Evolutionary conservation across 1,140 invertebrate genomes (phyloP).

Genomic region (Ips typographus): DNA sequence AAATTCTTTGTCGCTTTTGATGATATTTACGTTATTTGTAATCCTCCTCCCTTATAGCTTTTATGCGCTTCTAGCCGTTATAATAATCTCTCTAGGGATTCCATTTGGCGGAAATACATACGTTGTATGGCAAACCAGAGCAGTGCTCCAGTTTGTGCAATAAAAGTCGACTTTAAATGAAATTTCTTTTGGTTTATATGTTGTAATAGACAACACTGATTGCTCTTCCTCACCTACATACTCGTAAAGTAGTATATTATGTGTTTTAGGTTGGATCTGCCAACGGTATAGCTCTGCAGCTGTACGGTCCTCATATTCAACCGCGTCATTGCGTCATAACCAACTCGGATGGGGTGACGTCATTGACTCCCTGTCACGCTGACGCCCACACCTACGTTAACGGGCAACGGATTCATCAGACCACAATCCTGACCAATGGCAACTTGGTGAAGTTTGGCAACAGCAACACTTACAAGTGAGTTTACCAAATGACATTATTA

Average conservation of each 20-base stretch:
- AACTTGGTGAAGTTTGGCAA: slow-evolving; percentile 87
- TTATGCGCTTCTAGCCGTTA: too few species aligned
- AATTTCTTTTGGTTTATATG: too few species aligned
- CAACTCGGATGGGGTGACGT: slow-evolving; percentile 84
- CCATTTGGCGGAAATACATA: too few species aligned
- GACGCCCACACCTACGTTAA: slow-evolving; percentile 94
- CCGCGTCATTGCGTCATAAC: slow-evolving; percentile 93
- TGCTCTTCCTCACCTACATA: too few species aligned
- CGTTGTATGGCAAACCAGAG: too few species aligned
- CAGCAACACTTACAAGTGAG: slow-evolving; percentile 74
- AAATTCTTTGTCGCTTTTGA: too few species aligned
- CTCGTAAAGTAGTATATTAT: neutral
- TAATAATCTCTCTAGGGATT: too few species aligned
- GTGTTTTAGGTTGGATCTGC: slow-evolving; percentile 62
- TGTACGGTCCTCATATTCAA: slow-evolving; percentile 82
- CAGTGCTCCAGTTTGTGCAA: too few species aligned
- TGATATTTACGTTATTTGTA: too few species aligned
- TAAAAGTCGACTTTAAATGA: too few species aligned
- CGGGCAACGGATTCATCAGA: slow-evolving; percentile 87
- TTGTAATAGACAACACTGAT: too few species aligned
- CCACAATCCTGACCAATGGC: slow-evolving; percentile 86
- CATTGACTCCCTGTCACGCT: slow-evolving; percentile 87
- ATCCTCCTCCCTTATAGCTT: too few species aligned
- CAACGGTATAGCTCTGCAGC: slow-evolving; percentile 64
- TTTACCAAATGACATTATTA: neutral